Evolutionary conservation across 2,113 vertebrate species (phyloP).

Genomic region (Heterocephalus glaber): DNA sequence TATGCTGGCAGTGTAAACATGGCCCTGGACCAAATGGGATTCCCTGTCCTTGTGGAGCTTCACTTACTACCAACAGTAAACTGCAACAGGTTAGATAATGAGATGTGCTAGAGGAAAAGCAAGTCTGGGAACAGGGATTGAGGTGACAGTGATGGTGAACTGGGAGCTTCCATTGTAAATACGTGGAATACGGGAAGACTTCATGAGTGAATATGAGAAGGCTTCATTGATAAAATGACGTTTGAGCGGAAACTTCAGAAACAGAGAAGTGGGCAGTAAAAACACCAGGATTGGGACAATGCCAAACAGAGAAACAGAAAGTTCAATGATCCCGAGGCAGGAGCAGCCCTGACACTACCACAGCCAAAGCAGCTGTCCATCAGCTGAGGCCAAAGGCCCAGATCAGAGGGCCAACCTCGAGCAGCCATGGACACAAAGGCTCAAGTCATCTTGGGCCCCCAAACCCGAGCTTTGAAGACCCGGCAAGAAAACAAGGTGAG

Average conservation of each 20-base stretch:
- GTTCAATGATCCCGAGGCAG: background rate
- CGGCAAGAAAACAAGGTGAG: background rate
- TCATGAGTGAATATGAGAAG: background rate
- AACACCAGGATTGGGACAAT: background rate
- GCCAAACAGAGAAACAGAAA: background rate
- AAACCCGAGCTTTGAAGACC: background rate
- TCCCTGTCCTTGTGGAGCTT: rapidly evolving
- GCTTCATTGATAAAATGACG: background rate
- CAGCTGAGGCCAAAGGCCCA: rapidly evolving
- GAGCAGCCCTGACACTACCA: too few species aligned
- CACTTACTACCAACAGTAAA: background rate
- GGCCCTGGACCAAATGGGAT: background rate
- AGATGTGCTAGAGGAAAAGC: background rate
- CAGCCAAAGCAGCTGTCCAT: background rate
- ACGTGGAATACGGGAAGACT: background rate
- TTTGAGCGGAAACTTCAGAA: background rate
- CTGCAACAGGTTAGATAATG: too few species aligned
- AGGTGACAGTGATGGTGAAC: background rate
- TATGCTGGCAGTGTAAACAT: rapidly evolving
- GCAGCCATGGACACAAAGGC: background rate
- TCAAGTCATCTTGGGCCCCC: background rate
- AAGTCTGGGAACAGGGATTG: background rate
- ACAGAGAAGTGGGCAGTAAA: rapidly evolving
- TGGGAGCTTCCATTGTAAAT: background rate
- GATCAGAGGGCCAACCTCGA: background rate